Conservation (phyloP, 2,113 vertebrate genomes). For the Chaetura pelagica region DNA sequence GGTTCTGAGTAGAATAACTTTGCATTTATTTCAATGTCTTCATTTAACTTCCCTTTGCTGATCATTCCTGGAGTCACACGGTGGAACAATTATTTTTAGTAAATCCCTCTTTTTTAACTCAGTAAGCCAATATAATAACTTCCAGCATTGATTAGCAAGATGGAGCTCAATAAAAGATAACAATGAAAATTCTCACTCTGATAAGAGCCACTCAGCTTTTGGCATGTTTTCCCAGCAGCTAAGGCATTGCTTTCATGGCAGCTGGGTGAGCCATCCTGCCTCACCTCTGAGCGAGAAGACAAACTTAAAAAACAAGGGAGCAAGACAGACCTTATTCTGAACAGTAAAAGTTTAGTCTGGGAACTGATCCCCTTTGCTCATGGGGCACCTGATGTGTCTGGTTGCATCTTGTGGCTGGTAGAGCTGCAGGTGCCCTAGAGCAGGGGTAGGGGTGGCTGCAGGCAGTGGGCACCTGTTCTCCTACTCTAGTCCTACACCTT, state of each 20-base stretch:
- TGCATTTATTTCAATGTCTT: background rate
- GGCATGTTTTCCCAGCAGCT: background rate
- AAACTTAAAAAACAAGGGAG: slow-evolving; percentile 28
- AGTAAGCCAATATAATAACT: background rate
- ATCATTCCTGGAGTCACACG: background rate
- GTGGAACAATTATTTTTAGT: background rate
- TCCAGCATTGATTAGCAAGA: background rate
- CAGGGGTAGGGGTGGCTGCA: fast-evolving
- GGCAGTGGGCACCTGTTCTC: background rate
- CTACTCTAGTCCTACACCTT: background rate
- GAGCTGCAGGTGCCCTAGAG: background rate
- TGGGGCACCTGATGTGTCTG: background rate
- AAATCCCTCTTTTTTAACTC: fast-evolving
- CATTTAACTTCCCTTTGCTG: slow-evolving; percentile 21
- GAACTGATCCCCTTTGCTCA: background rate
- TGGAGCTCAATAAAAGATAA: background rate
- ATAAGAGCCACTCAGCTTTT: background rate
- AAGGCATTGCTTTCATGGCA: background rate
- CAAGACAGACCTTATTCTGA: background rate
- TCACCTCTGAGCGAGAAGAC: background rate
- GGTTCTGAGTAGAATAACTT: background rate
- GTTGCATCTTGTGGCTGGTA: background rate
- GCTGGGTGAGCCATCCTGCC: background rate
- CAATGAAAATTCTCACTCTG: background rate
- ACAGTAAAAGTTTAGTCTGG: background rate